phyloP scores from a whole-genome alignment of 2,113 vertebrate genomes.

The Circaetus cinerascens region DNA sequence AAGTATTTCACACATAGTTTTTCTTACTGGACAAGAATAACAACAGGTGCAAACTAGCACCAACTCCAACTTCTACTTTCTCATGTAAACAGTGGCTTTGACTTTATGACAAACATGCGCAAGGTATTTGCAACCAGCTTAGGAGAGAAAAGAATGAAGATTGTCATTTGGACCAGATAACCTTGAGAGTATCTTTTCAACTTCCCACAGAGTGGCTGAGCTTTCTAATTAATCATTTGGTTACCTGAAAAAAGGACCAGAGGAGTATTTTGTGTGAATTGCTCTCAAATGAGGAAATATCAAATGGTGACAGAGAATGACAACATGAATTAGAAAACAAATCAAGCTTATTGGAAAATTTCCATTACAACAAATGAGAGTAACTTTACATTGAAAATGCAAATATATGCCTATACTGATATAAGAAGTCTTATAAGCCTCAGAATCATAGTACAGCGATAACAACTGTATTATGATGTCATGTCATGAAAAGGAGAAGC shows the following conservation, averaged over 20 bases:
- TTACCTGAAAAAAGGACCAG: not conserved
- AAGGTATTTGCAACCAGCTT: not conserved
- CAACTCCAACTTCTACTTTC: not conserved
- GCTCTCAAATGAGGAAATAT: not conserved
- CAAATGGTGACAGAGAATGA: not conserved
- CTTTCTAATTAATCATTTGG: not conserved
- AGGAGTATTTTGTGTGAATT: not conserved
- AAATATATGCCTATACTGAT: not conserved
- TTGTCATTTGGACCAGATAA: not conserved
- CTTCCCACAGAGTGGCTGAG: not conserved
- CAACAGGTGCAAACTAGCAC: not conserved
- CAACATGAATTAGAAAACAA: not conserved
- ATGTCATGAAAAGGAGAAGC: not conserved
- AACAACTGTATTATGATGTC: not conserved
- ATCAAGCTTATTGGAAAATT: not conserved
- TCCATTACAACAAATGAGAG: not conserved
- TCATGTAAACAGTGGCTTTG: not conserved
- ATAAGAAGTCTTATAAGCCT: not conserved
- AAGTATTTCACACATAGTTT: not conserved
- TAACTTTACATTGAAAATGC: not conserved
- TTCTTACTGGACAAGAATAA: not conserved
- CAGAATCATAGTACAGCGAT: not conserved
- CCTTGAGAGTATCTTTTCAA: not conserved
- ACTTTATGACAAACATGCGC: constrained; percentile 8
- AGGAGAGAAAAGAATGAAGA: not conserved